Evolutionary conservation across 2,888 invertebrate species (phyloP).

Genomic region (Sinodicranocentrus sp.): DNA sequence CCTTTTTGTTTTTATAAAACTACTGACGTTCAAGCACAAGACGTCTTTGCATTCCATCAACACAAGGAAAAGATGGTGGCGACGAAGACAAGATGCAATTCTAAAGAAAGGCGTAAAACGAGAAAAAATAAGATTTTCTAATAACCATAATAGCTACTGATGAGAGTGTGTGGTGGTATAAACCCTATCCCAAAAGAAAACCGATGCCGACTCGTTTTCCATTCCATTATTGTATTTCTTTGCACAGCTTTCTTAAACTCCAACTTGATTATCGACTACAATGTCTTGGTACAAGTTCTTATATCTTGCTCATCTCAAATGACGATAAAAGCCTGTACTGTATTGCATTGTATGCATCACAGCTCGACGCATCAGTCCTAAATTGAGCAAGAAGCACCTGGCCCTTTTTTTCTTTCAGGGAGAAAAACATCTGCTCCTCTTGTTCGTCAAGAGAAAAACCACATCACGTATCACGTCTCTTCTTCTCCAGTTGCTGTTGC

Average conservation of each 20-base stretch:
- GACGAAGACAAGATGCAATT: constrained; percentile 14
- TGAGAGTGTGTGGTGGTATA: too few species aligned
- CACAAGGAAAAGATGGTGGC: background rate
- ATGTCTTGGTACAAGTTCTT: too few species aligned
- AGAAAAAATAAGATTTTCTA: background rate
- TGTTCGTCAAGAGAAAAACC: constrained; percentile 5
- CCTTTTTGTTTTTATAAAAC: constrained; percentile 2
- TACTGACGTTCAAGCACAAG: too few species aligned
- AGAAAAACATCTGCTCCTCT: constrained; percentile 50
- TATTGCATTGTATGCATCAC: background rate
- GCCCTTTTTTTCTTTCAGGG: constrained; percentile 35
- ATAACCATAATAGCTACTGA: background rate
- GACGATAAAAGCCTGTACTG: too few species aligned
- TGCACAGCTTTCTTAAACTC: too few species aligned
- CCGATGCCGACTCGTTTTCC: too few species aligned
- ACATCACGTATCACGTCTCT: background rate
- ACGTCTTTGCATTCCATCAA: background rate
- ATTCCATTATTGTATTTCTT: too few species aligned
- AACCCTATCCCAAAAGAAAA: too few species aligned
- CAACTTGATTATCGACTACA: too few species aligned
- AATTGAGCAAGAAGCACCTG: constrained; percentile 38
- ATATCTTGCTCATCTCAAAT: too few species aligned
- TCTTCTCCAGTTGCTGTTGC: too few species aligned
- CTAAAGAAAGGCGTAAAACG: background rate
- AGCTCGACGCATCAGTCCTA: background rate